A percentile compares a stretch with the other conserved stretches of the same genome.
Evolutionary conservation across 1,140 invertebrate species (phyloP).

Genomic region (Megalopta genalis): DNA sequence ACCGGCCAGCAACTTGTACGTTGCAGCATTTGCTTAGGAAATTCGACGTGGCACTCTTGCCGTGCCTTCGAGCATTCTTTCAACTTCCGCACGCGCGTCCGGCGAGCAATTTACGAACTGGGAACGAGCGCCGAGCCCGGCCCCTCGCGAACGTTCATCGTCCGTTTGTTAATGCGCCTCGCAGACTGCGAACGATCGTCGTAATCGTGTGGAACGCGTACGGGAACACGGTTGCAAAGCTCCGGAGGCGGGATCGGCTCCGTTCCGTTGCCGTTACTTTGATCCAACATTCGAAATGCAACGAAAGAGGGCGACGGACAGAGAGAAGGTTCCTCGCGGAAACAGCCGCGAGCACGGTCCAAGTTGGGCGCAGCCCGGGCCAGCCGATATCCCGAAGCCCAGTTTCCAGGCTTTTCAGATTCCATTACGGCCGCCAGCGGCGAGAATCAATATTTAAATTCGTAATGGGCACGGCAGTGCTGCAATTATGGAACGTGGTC

Average conservation of each 20-base stretch:
- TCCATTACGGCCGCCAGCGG: slow-evolving; percentile 64
- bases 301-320: slow-evolving; percentile 5
- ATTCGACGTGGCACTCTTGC: no score
- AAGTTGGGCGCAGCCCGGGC: background rate
- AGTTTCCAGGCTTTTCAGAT: slow-evolving; percentile 55
- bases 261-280: slow-evolving; percentile 64
- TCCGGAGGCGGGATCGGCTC: slow-evolving; percentile 16
- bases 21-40: no score
- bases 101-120: no score
- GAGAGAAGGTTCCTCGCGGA: background rate
- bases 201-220: no score
- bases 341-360: background rate
- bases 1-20: no score
- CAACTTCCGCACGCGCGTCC: no score
- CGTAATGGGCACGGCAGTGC: slow-evolving; percentile 57
- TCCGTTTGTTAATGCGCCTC: no score
- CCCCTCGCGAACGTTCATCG: no score
- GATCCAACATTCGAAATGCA: slow-evolving; percentile 65
- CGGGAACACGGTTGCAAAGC: no score
- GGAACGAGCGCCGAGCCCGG: no score
- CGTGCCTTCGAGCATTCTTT: no score
- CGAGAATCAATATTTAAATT: slow-evolving; percentile 75
- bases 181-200: no score
- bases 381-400: slow-evolving; percentile 40
- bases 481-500: slow-evolving; percentile 42